Conservation (phyloP, 37 sponge, comb jelly and placozoan genomes). For the Corticium candelabrum region DNA sequence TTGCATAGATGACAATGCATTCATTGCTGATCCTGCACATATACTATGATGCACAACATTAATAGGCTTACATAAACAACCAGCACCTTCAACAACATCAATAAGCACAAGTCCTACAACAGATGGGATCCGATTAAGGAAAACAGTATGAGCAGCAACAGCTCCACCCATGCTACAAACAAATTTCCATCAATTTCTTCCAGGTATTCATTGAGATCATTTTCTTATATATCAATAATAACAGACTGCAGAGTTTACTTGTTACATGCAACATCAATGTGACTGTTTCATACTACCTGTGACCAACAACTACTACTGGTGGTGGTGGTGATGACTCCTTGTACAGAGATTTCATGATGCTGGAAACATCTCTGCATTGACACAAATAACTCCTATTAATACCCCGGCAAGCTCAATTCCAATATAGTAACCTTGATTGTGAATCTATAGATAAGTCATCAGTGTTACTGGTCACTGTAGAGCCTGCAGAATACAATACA, state of each 20-base stretch:
- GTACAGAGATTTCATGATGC: not conserved
- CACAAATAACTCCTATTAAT: too few relatives aligned
- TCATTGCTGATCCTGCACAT: slow-evolving; percentile 65
- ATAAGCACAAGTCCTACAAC: slow-evolving; percentile 69
- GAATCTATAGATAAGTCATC: slow-evolving; percentile 51
- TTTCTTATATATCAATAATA: too few relatives aligned
- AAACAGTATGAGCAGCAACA: slow-evolving; percentile 68
- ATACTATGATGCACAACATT: not conserved
- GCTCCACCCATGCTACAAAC: slow-evolving; percentile 90
- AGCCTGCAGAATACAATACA: slow-evolving; percentile 49
- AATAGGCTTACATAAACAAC: not conserved
- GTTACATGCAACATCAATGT: too few relatives aligned
- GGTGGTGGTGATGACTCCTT: not conserved
- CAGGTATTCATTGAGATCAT: not conserved
- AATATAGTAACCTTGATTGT: slow-evolving; percentile 30
- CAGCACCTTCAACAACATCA: slow-evolving; percentile 92
- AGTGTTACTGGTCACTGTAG: slow-evolving; percentile 48
- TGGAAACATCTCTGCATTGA: not conserved
- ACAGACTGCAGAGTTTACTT: not conserved
- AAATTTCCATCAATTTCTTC: not conserved
- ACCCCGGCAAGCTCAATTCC: too few relatives aligned
- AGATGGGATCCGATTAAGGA: slow-evolving; percentile 28
- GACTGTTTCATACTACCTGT: too few relatives aligned
- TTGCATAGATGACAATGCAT: slow-evolving; percentile 62
- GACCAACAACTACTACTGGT: not conserved